A percentile compares a stretch with the other conserved stretches of the same genome.
These are phyloP conservation scores for Zeus faber DNA, from an alignment of 2,113 vertebrate species.

Conservation along the genomic window DNA sequence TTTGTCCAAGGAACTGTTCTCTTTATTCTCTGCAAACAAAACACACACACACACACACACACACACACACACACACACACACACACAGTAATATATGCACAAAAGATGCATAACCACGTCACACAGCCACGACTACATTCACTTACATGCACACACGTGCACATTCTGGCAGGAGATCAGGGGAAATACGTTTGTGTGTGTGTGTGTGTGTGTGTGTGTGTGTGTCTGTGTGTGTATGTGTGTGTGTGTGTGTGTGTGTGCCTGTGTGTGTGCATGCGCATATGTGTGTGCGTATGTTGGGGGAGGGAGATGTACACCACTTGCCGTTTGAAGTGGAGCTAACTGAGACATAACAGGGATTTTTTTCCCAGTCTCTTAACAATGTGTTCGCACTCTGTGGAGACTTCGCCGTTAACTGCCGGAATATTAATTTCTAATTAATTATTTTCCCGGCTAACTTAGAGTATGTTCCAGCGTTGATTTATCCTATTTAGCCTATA, in stretches of 20 bases:
- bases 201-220: slow-evolving; percentile 19
- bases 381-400: slow-evolving; percentile 26
- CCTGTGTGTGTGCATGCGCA: neutral
- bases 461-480: neutral
- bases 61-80: slow-evolving; percentile 19
- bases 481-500: slow-evolving; percentile 1
- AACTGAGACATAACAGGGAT: slow-evolving; percentile 21
- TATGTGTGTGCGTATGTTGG: neutral
- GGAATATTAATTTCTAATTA: slow-evolving; percentile 25
- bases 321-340: slow-evolving; percentile 25
- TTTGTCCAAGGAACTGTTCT: slow-evolving; percentile 63
- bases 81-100: neutral
- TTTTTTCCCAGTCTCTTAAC: slow-evolving; percentile 37
- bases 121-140: neutral
- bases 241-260: slow-evolving; percentile 6
- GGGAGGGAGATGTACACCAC: neutral
- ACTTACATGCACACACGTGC: slow-evolving; percentile 9
- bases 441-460: neutral
- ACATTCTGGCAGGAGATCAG: no score
- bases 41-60: slow-evolving; percentile 13
- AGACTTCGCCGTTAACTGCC: slow-evolving; percentile 27
- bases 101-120: neutral
- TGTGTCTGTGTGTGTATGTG: slow-evolving; percentile 25
- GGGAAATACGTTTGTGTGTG: no score
- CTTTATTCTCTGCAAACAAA: slow-evolving; percentile 22